These are phyloP conservation scores for Haemorhous mexicanus DNA, from an alignment of 2,113 vertebrate genomes.

Conservation along the genomic window DNA sequence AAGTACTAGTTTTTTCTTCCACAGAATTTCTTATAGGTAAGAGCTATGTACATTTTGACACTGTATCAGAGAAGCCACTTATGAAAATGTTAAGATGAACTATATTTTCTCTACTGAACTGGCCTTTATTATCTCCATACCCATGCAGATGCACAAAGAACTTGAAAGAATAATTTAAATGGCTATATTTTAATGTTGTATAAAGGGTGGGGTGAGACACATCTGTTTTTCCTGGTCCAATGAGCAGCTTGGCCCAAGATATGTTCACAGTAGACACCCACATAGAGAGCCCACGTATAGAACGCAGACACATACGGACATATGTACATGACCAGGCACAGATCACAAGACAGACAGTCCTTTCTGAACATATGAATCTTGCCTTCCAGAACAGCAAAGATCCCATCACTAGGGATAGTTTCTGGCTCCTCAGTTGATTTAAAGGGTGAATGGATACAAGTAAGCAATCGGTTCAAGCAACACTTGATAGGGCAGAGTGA, in stretches of 20 bases:
- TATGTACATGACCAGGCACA: too few relatives aligned
- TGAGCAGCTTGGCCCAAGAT: neutral
- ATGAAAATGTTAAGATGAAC: neutral
- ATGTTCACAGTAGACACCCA: neutral
- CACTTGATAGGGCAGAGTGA: neutral
- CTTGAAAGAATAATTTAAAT: neutral
- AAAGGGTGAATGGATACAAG: neutral
- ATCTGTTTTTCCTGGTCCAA: neutral
- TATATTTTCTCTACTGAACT: neutral
- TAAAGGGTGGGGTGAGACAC: neutral
- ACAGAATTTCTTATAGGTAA: neutral
- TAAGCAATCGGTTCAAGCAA: neutral
- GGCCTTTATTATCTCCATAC: neutral
- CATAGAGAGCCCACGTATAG: accelerated
- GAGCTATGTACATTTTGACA: neutral
- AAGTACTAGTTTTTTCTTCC: neutral
- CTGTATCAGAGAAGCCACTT: neutral
- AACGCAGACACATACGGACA: neutral
- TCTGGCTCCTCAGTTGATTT: neutral
- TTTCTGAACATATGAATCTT: neutral
- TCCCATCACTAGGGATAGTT: neutral
- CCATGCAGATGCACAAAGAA: neutral
- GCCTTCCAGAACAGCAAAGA: neutral
- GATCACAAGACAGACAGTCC: neutral
- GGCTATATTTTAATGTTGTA: neutral